These are phyloP conservation scores for Venturia canescens DNA, from an alignment of 1,140 invertebrate species.

Conservation along the genomic window DNA sequence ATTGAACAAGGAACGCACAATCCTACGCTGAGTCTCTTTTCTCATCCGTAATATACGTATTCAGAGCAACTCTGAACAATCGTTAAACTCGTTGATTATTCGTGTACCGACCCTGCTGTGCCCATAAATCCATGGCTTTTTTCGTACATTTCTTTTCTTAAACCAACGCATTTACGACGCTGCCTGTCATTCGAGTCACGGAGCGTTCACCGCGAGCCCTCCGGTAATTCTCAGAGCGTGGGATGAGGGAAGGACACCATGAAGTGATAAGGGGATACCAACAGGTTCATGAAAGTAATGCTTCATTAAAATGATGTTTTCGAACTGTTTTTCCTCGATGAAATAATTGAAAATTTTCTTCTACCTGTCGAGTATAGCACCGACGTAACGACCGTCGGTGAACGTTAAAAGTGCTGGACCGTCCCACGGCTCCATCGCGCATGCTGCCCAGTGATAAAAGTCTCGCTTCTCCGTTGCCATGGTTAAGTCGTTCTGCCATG, in stretches of 20 bases:
- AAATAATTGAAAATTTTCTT: constrained; percentile 58
- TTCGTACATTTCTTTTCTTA: background rate
- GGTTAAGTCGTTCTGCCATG: constrained; percentile 97
- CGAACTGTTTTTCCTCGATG: constrained; percentile 12
- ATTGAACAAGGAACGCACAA: constrained; percentile 47
- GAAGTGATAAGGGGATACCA: background rate
- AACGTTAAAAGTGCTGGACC: constrained; percentile 97
- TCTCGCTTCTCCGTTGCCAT: constrained; percentile 96
- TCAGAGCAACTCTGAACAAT: constrained; percentile 12
- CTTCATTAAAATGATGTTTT: constrained; percentile 48
- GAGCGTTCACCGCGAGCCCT: constrained; percentile 22
- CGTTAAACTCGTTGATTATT: constrained; percentile 6
- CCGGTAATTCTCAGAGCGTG: background rate
- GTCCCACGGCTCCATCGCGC: constrained; percentile 99
- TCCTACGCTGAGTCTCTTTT: background rate
- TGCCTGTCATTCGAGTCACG: constrained; percentile 29
- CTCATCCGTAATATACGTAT: background rate
- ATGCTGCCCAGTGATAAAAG: constrained; percentile 98
- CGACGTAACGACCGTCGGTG: constrained; percentile 98
- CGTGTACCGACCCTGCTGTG: constrained; percentile 34
- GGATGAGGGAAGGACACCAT: background rate
- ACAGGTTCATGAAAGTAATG: constrained; percentile 59
- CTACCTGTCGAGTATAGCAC: constrained; percentile 88
- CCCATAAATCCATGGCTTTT: constrained; percentile 44
- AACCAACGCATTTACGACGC: constrained; percentile 6